Evolutionary conservation across 1,140 invertebrate species (phyloP), one percentile per base, ranked within the genome.

Genomic region (Drosophila auraria): DNA sequence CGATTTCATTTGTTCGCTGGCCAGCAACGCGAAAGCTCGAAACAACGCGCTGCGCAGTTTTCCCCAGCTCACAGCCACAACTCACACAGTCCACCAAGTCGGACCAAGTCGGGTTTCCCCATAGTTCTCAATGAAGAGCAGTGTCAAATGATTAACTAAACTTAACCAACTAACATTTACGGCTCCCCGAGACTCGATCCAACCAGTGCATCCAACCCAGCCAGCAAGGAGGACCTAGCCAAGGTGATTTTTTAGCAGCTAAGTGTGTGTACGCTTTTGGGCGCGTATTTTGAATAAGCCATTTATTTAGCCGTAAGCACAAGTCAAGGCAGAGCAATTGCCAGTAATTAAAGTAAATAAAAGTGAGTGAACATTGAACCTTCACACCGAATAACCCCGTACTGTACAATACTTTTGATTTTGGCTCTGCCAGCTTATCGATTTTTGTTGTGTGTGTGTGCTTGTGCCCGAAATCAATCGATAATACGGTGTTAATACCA

Each of bases 401-500:
- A 79, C 73, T 72, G 74, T 90, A 84, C 84, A 81, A 81, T 80
- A 76, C 65, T 80, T 76, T 54, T 57, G 54, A 72, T 83, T 75
- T 78, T 75, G 82, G 53, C 81, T 77, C 51, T 81, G 81, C 59
- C 57, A 78, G 81, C 60, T 76, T 90, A 90, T 90, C 51, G 89
- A 91, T 89, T 91, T 91, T 89, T 82, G 62, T 79, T 78, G 61
- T 58, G 69, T 66, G 76, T 71, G 76, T 69, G 74, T 79, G 78
- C 80, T 64, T 80, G 66, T 76, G 71, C 70, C 77, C 9, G 62
- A 87, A 91, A 92, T 92, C 90, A 92, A 92, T 92, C 90, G 86
- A 92, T 92, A 92, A 91, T 92, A 84, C 87, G 90, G 90, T 91
- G 90, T 91, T 91, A 92, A 92, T 82, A 89, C 87, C 84, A 72